Evolutionary conservation across 2,888 invertebrate species (phyloP), one percentile per base, ranked within the genome.

Genomic region (Aphodius sticticus): DNA sequence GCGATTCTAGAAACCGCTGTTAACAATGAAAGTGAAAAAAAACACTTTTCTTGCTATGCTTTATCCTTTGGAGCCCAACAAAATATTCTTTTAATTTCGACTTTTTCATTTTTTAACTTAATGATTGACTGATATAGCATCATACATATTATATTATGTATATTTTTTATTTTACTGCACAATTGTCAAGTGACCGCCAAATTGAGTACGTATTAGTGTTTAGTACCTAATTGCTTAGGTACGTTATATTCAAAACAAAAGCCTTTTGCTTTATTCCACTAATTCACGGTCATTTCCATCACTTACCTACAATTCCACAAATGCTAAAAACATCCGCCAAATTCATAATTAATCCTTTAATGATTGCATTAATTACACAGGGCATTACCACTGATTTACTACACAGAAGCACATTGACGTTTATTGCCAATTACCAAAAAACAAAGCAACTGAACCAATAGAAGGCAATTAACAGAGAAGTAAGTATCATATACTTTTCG

Each of bases 311-410:
- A 53, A 53, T 53, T 53, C 53, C 53, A 53, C 12, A 53, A 9
- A 53, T 53, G 53, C 12, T 9, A 12, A 12, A 53, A 53, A 53
- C 53, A 53, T 53, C 53, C 12, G 53, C 53, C 53, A 53, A 53
- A 53, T 53, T 53, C 53, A 12, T 53, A 53, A 53, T 53, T 53
- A 53, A 53, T 53, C 53, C 53, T 53, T 53, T 53, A 53, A 53
- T 53, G 53, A 53, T 53, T 53, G 53, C 53, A 53, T 53, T 53
- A 53, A 53, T 53, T 53, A 53, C 53, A 53, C 53, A 53, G 53
- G 53, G 12, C 53, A 53, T 53, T 53, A 53, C 53, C 53, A 9
- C 53, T 53, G 53, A 53, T 53, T 53, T 53, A 53, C 12, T 1
- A 12, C 9, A 53, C 53, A 7, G 53, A 53, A 53, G 12, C 7